phyloP scores from a whole-genome alignment of 2,797 vertebrate genomes.

The Apodemus agrarius region DNA sequence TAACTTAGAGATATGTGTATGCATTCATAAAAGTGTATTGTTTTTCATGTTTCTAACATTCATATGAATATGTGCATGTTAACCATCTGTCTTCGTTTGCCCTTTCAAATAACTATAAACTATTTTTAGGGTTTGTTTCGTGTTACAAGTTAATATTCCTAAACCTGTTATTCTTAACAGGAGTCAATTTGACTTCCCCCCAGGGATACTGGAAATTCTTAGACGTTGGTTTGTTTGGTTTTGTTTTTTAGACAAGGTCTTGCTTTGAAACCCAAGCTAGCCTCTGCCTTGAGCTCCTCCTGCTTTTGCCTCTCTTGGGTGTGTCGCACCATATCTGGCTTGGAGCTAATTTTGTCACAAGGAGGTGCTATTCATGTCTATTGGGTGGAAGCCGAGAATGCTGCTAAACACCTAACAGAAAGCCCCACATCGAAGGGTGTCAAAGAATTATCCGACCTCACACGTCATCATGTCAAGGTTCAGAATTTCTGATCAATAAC shows the following conservation, averaged over 20 bases:
- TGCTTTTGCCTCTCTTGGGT: background rate
- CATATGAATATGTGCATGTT: background rate
- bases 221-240: background rate
- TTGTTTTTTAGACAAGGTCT: background rate
- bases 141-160: background rate
- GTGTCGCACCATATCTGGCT: background rate
- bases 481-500: background rate
- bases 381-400: background rate
- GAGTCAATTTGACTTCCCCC: background rate
- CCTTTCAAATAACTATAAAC: background rate
- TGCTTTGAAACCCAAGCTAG: background rate
- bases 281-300: background rate
- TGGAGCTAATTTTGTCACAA: background rate
- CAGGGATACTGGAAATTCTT: background rate
- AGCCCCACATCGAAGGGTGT: background rate
- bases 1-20: constrained; percentile 48
- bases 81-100: background rate
- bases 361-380: background rate
- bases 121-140: background rate
- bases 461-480: background rate
- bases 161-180: background rate
- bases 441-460: background rate
- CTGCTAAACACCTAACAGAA: background rate
- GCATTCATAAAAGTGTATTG: background rate
- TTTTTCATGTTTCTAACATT: constrained; percentile 22